Base-by-base conservation (phyloP, 2,888 invertebrate genomes). In the Tuberolachnus salignus region DNA sequence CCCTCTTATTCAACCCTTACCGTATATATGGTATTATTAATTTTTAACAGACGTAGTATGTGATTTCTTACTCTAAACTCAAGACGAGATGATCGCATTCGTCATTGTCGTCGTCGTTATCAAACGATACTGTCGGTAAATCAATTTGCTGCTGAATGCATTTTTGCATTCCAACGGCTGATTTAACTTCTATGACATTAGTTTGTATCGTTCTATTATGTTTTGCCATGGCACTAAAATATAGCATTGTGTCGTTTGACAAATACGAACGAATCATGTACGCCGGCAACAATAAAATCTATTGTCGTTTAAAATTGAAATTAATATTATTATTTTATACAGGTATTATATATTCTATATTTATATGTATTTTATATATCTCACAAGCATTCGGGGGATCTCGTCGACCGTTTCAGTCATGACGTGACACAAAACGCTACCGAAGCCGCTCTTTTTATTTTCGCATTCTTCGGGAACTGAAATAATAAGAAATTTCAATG, bases 271-370 rank as follows among this genome's bases (percentile, higher is more conserved):
- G 11, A 16, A 66, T 66, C 49, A 66, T 11, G 11, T 11, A 46
- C 23, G 66, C 13, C 2, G 66, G 66, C 9, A 66, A 23, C 49
- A 66, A 23, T 44, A 66, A 49, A 16, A 66, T 49, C 66, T 66
- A 1, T 13, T 44, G 6, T 13, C 1, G 10, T 13, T 44, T 13
- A 21, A 64, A 11, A 44, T 19, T 21, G 1, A 6, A 21, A 2
- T 4, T 10, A 42, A 42, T 16, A 1, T 11, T 4, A 3, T 34
- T 4, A 42, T 9, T n/a, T 10, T 11, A 42, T 8, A 3, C 1
- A 11, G n/a, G n/a, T 23, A 3, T 23, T 57, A 11, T 21, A 57
- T 11, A 57, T 57, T 23, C 4, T n/a, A 11, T 42, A 1, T 19
- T 63, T 19, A n/a, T 44, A 44, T 42, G 11, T 1, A 11, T 14